A percentile compares a stretch with the other conserved stretches of the same genome.
These are phyloP conservation scores for Agapostemon virescens DNA, from an alignment of 2,888 invertebrate species.

Conservation along the genomic window DNA sequence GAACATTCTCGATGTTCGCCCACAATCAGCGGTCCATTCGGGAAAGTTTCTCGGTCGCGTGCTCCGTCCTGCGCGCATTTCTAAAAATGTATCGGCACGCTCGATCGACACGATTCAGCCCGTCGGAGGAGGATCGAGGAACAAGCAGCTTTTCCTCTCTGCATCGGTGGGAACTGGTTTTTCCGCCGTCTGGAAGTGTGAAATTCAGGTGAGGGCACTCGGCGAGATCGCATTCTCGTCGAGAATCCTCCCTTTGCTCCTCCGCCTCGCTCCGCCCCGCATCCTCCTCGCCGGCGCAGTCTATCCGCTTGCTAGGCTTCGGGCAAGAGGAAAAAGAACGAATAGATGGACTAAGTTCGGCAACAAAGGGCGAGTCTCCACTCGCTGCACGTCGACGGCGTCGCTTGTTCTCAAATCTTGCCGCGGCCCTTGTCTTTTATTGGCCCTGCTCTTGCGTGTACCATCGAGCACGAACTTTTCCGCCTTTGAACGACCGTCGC, in stretches of 20 bases:
- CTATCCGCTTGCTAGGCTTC: conserved; percentile 18
- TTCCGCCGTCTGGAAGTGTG: conserved; percentile 1
- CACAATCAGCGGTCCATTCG: neutral
- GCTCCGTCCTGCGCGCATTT: no score
- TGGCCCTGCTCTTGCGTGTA: neutral
- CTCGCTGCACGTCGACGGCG: conserved; percentile 8
- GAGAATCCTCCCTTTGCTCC: conserved; percentile 34
- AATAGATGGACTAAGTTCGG: conserved; percentile 63
- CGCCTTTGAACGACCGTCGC: neutral
- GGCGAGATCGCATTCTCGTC: conserved; percentile 50
- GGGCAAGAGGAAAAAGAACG: conserved; percentile 45
- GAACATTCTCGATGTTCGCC: neutral
- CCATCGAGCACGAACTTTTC: conserved; percentile 6
- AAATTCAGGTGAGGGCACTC: conserved; percentile 42
- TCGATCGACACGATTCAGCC: conserved; percentile 14
- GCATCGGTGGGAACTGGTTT: neutral
- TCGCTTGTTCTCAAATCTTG: conserved; percentile 34
- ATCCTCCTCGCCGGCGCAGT: conserved; percentile 1
- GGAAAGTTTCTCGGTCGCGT: neutral
- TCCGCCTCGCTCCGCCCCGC: conserved; percentile 23
- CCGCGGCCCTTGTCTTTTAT: conserved; percentile 20
- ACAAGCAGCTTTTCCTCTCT: neutral
- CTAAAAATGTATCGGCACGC: neutral
- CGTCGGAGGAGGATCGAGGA: neutral
- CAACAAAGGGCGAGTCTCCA: conserved; percentile 54